phyloP scores from a whole-genome alignment of 2,113 vertebrate species.

The Felis catus region F.catus_Fca126_mat1.0 CM031411.1:2395501-2396000 shows the following conservation, averaged over 20 bases:
- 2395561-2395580: neutral
- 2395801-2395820: too few relatives aligned
- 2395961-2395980: neutral
- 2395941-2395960: neutral
- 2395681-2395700: too few relatives aligned
- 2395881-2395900: rapidly evolving
- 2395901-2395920: rapidly evolving
- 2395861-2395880: rapidly evolving
- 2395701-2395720: too few relatives aligned
- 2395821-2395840: too few relatives aligned
- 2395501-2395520: neutral
- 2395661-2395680: too few relatives aligned
- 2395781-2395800: too few relatives aligned
- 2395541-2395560: rapidly evolving
- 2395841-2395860: rapidly evolving
- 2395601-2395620: neutral
- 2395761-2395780: too few relatives aligned
- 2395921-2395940: neutral
- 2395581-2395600: neutral
- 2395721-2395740: too few relatives aligned
- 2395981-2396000: neutral
- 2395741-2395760: too few relatives aligned
- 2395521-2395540: too few relatives aligned
- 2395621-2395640: too few relatives aligned
- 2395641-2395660: too few relatives aligned